Conservation (phyloP, 2,113 vertebrate species). For the Amphiprion percula region DNA sequence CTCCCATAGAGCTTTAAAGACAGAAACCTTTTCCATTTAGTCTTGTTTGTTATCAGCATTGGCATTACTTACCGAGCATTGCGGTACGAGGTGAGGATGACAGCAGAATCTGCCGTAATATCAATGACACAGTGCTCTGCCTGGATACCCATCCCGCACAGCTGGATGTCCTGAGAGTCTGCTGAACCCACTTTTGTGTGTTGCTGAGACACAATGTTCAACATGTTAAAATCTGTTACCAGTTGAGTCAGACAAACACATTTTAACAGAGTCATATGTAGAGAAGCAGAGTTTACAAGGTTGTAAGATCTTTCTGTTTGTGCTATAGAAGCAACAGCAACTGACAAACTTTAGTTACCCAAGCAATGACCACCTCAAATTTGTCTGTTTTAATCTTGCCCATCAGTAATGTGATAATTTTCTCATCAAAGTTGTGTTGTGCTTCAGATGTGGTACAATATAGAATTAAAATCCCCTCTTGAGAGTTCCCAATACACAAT, state of each 20-base stretch:
- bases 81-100: slow-evolving; percentile 91
- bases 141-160: slow-evolving; percentile 99
- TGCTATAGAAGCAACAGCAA: background rate
- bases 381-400: accelerated
- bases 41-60: background rate
- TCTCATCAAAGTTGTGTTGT: background rate
- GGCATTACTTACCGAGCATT: slow-evolving; percentile 79
- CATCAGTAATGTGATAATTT: accelerated
- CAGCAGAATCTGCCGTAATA: slow-evolving; percentile 87
- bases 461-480: background rate
- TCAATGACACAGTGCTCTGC: slow-evolving; percentile 95
- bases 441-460: background rate
- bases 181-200: slow-evolving; percentile 80
- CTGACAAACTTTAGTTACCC: background rate
- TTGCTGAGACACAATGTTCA: slow-evolving; percentile 49
- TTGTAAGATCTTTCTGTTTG: background rate
- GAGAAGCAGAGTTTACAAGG: background rate
- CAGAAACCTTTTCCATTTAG: background rate
- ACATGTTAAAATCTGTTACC: background rate
- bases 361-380: background rate
- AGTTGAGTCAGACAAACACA: background rate
- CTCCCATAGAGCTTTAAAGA: background rate
- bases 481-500: background rate
- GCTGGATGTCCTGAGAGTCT: slow-evolving; percentile 98
- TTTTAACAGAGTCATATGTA: background rate